These are phyloP conservation scores for Vanessa atalanta DNA, from an alignment of 1,140 invertebrate genomes.

Conservation along the genomic window DNA sequence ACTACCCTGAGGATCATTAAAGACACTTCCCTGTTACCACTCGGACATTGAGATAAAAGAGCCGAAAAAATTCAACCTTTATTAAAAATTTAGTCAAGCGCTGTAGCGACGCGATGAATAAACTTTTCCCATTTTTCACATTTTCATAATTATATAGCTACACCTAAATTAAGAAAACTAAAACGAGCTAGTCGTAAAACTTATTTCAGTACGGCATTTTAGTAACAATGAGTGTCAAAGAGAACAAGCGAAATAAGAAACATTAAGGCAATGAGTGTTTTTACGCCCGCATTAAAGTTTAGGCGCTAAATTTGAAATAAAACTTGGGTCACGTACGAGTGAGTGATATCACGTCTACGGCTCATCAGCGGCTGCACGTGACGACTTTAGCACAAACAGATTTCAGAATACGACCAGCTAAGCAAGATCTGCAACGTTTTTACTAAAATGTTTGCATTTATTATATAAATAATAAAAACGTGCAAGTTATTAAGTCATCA, in stretches of 20 bases:
- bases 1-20: constrained; percentile 35
- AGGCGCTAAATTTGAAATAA: constrained; percentile 70
- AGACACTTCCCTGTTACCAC: constrained; percentile 35
- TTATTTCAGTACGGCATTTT: constrained; percentile 9
- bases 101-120: constrained; percentile 46
- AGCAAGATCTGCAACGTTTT: constrained; percentile 36
- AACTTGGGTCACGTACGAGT: constrained; percentile 69
- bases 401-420: constrained; percentile 64
- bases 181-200: constrained; percentile 17
- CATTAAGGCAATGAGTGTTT: constrained; percentile 49
- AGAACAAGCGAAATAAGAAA: constrained; percentile 27
- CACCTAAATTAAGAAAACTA: constrained; percentile 36
- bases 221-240: constrained; percentile 16
- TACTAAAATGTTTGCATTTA: background rate
- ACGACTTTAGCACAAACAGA: constrained; percentile 77
- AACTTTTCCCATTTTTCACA: constrained; percentile 72
- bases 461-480: background rate
- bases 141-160: constrained; percentile 62
- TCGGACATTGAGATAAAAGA: constrained; percentile 47
- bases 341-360: constrained; percentile 75
- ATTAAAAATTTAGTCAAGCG: constrained; percentile 65
- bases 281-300: constrained; percentile 55
- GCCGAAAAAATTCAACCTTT: constrained; percentile 56
- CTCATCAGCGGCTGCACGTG: constrained; percentile 74
- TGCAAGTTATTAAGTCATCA: too few species aligned